phyloP scores from a whole-genome alignment of 1,140 invertebrate genomes.

The Drosophila bocki region DNA sequence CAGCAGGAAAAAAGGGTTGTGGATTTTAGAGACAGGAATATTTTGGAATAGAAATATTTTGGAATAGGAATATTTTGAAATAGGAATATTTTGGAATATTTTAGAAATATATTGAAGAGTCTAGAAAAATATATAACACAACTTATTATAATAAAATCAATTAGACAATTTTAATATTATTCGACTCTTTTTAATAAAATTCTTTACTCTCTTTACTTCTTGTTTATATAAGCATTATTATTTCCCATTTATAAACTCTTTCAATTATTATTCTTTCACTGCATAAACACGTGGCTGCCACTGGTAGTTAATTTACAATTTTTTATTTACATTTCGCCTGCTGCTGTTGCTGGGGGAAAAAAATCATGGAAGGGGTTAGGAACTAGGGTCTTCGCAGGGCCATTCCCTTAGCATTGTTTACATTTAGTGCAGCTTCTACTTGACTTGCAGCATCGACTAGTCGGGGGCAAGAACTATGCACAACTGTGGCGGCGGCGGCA shows the following conservation, averaged over 20 bases:
- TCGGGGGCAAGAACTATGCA: conserved; percentile 27
- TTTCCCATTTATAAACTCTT: not conserved
- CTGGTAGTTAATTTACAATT: conserved; percentile 75
- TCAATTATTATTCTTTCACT: conserved; percentile 16
- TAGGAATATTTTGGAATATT: not conserved
- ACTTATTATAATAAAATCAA: too few relatives aligned
- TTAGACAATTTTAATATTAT: too few relatives aligned
- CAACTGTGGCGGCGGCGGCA: not conserved
- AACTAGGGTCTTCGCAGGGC: not conserved
- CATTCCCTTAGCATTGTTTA: conserved; percentile 57
- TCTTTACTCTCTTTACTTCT: not conserved
- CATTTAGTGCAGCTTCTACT: conserved; percentile 77
- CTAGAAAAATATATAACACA: too few relatives aligned
- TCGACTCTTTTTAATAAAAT: too few relatives aligned
- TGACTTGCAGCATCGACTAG: conserved; percentile 71
- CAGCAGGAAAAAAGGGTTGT: not conserved
- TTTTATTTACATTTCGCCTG: conserved; percentile 78
- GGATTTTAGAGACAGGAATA: not conserved
- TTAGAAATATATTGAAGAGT: not conserved
- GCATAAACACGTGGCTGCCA: conserved; percentile 60
- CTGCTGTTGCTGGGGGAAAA: conserved; percentile 26
- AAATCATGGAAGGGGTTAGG: conserved; percentile 3
- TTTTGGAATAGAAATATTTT: too few relatives aligned
- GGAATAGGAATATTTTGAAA: not conserved
- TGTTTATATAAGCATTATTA: not conserved